A percentile compares a stretch with the other conserved stretches of the same genome.
Evolutionary conservation across 2,797 vertebrate genomes (phyloP).

Genomic region (Dendrocincla tyrannina): DNA sequence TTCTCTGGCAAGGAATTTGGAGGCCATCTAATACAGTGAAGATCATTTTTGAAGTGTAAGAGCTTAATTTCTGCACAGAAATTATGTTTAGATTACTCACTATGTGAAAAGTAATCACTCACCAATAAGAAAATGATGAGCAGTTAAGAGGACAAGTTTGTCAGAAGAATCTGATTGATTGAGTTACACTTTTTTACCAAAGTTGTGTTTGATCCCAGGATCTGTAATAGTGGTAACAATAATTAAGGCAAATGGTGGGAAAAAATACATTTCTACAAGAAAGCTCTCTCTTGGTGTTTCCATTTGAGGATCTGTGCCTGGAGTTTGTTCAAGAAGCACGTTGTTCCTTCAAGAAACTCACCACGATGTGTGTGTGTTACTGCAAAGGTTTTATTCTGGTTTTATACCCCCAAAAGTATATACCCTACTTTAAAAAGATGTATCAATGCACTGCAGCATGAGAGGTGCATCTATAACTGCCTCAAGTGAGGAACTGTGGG

Average conservation of each 20-base stretch:
- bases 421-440: neutral
- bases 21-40: neutral
- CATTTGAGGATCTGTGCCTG: neutral
- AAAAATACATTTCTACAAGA: neutral
- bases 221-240: neutral
- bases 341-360: neutral
- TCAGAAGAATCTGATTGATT: neutral
- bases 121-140: neutral
- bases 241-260: neutral
- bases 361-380: fast-evolving
- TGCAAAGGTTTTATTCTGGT: neutral
- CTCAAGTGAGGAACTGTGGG: neutral
- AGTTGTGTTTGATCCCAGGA: neutral
- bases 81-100: neutral
- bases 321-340: neutral
- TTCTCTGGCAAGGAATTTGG: neutral
- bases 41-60: neutral
- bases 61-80: neutral
- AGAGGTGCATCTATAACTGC: neutral
- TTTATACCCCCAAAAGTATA: neutral
- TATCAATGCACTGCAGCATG: neutral
- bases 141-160: neutral
- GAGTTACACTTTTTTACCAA: neutral
- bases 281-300: neutral
- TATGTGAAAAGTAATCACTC: neutral